Percentiles rank a stretch among this genome's conserved stretches.
Conservation (phyloP, 2,113 vertebrate species). For the Tympanuchus pallidicinctus region DNA sequence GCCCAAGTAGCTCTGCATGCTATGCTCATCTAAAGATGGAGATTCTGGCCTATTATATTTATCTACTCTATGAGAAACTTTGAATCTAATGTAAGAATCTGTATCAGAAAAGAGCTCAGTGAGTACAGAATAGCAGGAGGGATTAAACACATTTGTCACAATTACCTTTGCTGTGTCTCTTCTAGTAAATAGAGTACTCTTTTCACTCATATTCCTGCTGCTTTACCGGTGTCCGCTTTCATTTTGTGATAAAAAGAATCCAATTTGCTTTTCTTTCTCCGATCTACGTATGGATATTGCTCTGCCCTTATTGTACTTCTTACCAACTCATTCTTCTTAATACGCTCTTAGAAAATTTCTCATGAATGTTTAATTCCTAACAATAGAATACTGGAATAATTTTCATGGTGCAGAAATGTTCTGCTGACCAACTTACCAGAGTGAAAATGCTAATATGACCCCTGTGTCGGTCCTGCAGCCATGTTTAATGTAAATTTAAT, state of each 20-base stretch:
- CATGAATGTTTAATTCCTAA: constrained; percentile 69
- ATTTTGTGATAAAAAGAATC: constrained; percentile 37
- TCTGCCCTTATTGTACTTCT: constrained; percentile 18
- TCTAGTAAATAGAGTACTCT: not conserved
- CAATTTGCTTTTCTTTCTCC: constrained; percentile 23
- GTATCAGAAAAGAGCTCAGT: not conserved
- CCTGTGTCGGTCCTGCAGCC: constrained; percentile 40
- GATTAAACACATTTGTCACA: constrained; percentile 4
- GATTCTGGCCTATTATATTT: not conserved
- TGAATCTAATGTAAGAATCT: not conserved
- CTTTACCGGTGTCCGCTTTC: not conserved
- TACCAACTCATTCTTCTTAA: constrained; percentile 52
- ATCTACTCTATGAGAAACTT: not conserved
- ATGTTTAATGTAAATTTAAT: constrained; percentile 68
- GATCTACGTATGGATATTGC: constrained; percentile 17
- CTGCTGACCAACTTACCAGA: constrained; percentile 46
- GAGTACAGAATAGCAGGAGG: not conserved
- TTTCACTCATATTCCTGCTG: not conserved
- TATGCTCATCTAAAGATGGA: not conserved
- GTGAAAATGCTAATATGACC: constrained; percentile 68
- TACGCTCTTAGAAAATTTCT: constrained; percentile 55
- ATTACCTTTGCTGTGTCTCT: not conserved
- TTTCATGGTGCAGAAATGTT: constrained; percentile 48
- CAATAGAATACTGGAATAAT: constrained; percentile 54
- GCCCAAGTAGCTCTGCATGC: not conserved